Conservation (phyloP, 2,888 invertebrate genomes). For the Seira sanloemensis region DNA sequence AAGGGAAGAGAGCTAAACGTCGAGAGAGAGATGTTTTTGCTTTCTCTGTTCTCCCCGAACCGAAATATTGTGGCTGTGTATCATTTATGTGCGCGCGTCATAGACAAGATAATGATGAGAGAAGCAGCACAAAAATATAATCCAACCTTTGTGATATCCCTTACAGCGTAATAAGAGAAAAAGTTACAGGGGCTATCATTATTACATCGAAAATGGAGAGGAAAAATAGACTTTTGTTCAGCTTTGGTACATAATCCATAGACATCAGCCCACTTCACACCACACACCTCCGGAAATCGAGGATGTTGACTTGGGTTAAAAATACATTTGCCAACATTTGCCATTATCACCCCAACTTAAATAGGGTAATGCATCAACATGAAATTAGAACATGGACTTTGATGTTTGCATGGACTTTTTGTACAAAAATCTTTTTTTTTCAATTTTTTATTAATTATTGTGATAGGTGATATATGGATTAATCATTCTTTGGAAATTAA, state of each 20-base stretch:
- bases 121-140: neutral
- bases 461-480: no score
- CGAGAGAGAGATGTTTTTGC: neutral
- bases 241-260: neutral
- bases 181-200: neutral
- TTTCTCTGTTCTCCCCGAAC: neutral
- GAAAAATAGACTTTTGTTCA: neutral
- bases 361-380: no score
- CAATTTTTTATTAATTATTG: no score
- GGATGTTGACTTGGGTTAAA: neutral
- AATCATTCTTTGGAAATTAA: no score
- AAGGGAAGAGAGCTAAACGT: slow-evolving; percentile 1
- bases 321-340: no score
- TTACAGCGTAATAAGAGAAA: neutral
- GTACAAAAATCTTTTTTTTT: no score
- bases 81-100: neutral
- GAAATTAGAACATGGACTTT: no score
- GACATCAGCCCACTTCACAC: slow-evolving; percentile 1
- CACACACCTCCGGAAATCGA: neutral
- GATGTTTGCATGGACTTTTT: no score
- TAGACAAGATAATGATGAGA: neutral
- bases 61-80: slow-evolving; percentile 34
- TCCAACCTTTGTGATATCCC: neutral
- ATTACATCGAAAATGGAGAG: neutral
- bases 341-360: no score